Evolutionary conservation across 2,797 vertebrate genomes (phyloP).

Genomic region (Petrocephalus sullivani): DNA sequence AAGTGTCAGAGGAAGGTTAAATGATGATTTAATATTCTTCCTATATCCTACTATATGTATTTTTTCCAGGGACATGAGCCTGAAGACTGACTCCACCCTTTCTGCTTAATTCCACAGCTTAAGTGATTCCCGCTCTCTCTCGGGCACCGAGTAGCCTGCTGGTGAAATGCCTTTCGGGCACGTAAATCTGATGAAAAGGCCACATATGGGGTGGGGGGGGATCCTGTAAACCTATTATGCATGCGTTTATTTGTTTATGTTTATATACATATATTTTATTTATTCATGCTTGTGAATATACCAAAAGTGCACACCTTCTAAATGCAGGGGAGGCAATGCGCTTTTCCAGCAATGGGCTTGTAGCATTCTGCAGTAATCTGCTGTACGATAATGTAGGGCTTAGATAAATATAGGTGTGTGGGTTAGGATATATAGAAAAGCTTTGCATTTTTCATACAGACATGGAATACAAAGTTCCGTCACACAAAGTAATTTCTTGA

Average conservation of each 20-base stretch:
- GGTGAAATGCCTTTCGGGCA: neutral
- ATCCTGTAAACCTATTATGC: neutral
- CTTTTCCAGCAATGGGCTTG: too few species aligned
- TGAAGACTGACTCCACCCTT: slow-evolving; percentile 23
- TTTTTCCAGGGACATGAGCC: slow-evolving; percentile 19
- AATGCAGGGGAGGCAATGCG: neutral
- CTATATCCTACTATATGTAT: slow-evolving; percentile 17
- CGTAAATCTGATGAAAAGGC: neutral
- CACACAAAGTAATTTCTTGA: neutral
- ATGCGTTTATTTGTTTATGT: neutral
- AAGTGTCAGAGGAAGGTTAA: slow-evolving; percentile 36
- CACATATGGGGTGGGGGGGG: neutral
- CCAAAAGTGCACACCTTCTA: neutral
- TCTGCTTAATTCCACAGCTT: slow-evolving; percentile 16
- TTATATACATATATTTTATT: neutral
- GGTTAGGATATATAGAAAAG: neutral
- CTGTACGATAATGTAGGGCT: neutral
- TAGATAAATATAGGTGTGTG: neutral
- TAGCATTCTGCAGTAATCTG: neutral
- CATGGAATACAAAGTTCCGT: neutral
- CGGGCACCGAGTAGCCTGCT: neutral
- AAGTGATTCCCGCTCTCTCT: slow-evolving; percentile 18
- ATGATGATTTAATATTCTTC: slow-evolving; percentile 41
- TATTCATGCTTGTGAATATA: neutral
- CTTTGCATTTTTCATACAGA: neutral